Conservation (phyloP, 2,888 invertebrate species). For the Stenoptilia bipunctidactyla region DNA sequence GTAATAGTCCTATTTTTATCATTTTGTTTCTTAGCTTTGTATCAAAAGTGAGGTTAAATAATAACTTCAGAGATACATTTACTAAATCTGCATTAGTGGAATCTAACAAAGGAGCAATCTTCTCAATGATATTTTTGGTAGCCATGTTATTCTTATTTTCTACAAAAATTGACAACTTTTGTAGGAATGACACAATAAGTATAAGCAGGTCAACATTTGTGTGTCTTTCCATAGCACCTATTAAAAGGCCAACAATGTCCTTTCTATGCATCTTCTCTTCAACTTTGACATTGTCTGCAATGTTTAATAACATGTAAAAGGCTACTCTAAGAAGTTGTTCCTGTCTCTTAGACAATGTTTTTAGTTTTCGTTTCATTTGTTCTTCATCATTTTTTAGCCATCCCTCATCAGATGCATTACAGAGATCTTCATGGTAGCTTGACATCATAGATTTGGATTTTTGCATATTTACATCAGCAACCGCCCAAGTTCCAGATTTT, state of each 20-base stretch:
- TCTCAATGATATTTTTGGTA: slow-evolving; percentile 83
- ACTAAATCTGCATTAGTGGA: slow-evolving; percentile 77
- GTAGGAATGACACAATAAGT: slow-evolving; percentile 92
- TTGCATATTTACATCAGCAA: slow-evolving; percentile 63
- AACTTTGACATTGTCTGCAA: slow-evolving; percentile 94
- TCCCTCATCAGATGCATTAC: slow-evolving; percentile 58
- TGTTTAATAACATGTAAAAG: slow-evolving; percentile 92
- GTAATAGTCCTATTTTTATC: slow-evolving; percentile 89
- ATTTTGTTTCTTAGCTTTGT: slow-evolving; percentile 87
- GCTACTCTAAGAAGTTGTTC: slow-evolving; percentile 92
- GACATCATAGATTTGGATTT: slow-evolving; percentile 74
- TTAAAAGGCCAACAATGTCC: slow-evolving; percentile 88
- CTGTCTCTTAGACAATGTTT: slow-evolving; percentile 89
- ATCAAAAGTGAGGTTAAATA: slow-evolving; percentile 98
- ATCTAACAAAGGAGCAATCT: slow-evolving; percentile 84
- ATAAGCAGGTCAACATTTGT: slow-evolving; percentile 88
- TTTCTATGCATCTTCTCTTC: slow-evolving; percentile 98
- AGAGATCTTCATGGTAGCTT: slow-evolving; percentile 78
- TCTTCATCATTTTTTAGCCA: slow-evolving; percentile 77
- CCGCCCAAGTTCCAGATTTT: slow-evolving; percentile 82
- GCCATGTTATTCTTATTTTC: slow-evolving; percentile 96
- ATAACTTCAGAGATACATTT: slow-evolving; percentile 86
- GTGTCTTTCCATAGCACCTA: slow-evolving; percentile 90
- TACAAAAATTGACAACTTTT: slow-evolving; percentile 93
- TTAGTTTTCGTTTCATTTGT: slow-evolving; percentile 81